phyloP scores from a whole-genome alignment of 1,140 invertebrate genomes.

The Ridgeia piscesae region DNA sequence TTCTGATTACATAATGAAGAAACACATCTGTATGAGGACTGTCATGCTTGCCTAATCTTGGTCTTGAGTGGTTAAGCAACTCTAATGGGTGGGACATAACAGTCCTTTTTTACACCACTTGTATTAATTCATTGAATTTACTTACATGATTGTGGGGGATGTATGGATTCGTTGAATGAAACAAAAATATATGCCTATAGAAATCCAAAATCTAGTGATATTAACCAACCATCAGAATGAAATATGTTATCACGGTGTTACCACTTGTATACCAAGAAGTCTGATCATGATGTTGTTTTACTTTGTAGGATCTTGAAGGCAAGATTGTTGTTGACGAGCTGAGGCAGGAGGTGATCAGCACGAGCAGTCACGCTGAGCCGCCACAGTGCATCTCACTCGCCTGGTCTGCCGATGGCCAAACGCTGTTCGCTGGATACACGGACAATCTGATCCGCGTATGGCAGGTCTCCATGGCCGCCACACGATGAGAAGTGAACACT shows the following conservation, averaged over 20 bases:
- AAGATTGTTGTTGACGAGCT: slow-evolving; percentile 99
- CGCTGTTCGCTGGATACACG: slow-evolving; percentile 97
- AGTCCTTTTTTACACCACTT: too few species aligned
- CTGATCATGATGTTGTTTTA: not conserved
- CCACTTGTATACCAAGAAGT: not conserved
- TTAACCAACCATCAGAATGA: too few species aligned
- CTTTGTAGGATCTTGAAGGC: slow-evolving; percentile 88
- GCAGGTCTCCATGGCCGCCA: slow-evolving; percentile 68
- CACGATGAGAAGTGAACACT: not conserved
- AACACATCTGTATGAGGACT: not conserved
- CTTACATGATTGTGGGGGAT: too few species aligned
- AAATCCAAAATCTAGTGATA: too few species aligned
- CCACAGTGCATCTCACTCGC: slow-evolving; percentile 96
- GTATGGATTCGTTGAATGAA: too few species aligned
- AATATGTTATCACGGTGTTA: too few species aligned
- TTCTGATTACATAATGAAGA: not conserved
- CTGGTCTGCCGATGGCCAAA: slow-evolving; percentile 99
- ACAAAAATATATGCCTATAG: too few species aligned
- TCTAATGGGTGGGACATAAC: too few species aligned
- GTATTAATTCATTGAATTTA: too few species aligned
- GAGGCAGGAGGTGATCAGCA: slow-evolving; percentile 83
- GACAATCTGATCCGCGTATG: slow-evolving; percentile 98
- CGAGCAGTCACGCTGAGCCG: slow-evolving; percentile 67
- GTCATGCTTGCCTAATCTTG: not conserved
- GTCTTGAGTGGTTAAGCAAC: slow-evolving; percentile 11